Evolutionary conservation across 2,113 vertebrate genomes (phyloP), one percentile per base, ranked within the genome.

Genomic region (Struthidea cinerea): DNA sequence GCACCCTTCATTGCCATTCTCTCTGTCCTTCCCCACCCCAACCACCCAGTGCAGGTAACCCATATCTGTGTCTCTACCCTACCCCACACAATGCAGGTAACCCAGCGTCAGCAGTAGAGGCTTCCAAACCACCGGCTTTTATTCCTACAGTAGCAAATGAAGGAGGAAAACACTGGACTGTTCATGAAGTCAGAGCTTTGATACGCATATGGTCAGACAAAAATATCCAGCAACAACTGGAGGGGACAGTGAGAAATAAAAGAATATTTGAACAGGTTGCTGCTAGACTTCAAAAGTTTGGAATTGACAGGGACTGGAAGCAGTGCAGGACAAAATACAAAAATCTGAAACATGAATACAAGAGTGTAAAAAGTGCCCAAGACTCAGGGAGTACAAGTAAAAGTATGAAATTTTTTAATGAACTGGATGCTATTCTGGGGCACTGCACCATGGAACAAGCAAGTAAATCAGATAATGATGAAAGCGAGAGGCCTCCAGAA

Each of bases 251-350:
- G 26, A 98, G 98, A 93, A 99, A 99, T 97, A 99, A 99, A 97
- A 98, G 97, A 87, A 98, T 99, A 97, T 99, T 99, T 98, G 98
- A 99, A 87, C 98, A 99, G 93, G 98, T 99, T 98, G 98, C 98
- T 56, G 96, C 96, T 39, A 98, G 98, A 79, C 98, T 99, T 96
- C 98, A 99, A 42, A 97, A 97, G 90, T 98, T 97, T 3, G 99
- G 99, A 57, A 98, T 99, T 95, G 98, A 99, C 26, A 98, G 99
- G 93, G 98, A 99, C 97, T 99, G 99, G 99, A 99, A 98, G 87
- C 99, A 99, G 64, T 99, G 99, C 86, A 98, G 99, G n/a, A 99
- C 99, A 47, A 99, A 99, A 82, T 99, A 99, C 80, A 99, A 99
- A 97, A 99, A 99, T 96, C 95, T 99, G 77, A 99, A 99, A 83